Evolutionary conservation across 2,797 vertebrate genomes (phyloP).

Genomic region (Leucoraja ocellata): DNA sequence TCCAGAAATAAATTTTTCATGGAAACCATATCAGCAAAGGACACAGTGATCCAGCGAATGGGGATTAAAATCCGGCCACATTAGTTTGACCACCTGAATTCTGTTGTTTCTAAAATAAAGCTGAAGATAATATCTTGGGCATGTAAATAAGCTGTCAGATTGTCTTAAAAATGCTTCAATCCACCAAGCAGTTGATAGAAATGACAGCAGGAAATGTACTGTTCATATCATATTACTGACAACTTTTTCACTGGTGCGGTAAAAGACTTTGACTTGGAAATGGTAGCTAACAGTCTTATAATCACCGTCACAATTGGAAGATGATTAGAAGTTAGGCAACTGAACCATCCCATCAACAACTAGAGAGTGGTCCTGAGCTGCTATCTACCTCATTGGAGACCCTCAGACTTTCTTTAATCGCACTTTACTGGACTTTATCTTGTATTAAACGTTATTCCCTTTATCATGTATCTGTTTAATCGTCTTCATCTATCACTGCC

Average conservation of each 20-base stretch:
- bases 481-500: background rate
- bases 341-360: too few species aligned
- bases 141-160: background rate
- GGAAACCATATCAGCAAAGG: too few species aligned
- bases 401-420: too few species aligned
- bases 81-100: too few species aligned
- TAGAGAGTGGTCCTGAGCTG: too few species aligned
- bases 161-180: background rate
- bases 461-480: too few species aligned
- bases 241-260: background rate
- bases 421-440: too few species aligned
- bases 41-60: background rate
- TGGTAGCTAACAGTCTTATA: background rate
- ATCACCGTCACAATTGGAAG: background rate
- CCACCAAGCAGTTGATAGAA: background rate
- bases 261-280: background rate
- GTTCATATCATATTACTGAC: background rate
- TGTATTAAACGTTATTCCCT: too few species aligned
- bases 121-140: too few species aligned
- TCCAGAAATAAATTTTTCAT: too few species aligned
- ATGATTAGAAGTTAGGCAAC: background rate
- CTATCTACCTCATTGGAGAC: too few species aligned
- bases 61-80: too few species aligned
- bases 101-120: background rate
- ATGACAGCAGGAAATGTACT: background rate